Percentiles rank a stretch among this genome's conserved stretches.
Conservation (phyloP, 2,888 invertebrate species). For the Exephanes ischioxanthus region DNA sequence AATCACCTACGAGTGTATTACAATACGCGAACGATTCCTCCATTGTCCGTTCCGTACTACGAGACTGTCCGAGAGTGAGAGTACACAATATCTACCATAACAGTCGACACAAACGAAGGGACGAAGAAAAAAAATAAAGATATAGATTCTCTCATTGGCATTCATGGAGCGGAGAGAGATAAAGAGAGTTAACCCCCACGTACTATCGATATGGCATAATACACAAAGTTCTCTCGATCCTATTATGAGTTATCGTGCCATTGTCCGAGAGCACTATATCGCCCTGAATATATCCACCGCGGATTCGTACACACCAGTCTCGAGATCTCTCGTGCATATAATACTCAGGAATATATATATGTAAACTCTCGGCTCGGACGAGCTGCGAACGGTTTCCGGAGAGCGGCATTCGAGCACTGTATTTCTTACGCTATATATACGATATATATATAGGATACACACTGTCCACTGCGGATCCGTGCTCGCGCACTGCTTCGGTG, state of each 20-base stretch:
- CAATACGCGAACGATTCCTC: constrained; percentile 55
- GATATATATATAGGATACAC: neutral
- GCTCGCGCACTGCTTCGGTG: constrained; percentile 42
- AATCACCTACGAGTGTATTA: constrained; percentile 54
- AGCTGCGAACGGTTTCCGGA: constrained; percentile 63
- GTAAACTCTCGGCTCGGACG: constrained; percentile 56
- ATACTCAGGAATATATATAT: constrained; percentile 64
- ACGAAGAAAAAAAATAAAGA: constrained; percentile 72
- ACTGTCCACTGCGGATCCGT: neutral
- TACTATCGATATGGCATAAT: constrained; percentile 82
- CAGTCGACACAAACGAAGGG: constrained; percentile 63
- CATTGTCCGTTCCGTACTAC: constrained; percentile 51
- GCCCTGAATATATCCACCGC: constrained; percentile 36
- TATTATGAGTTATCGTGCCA: constrained; percentile 84
- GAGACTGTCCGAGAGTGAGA: constrained; percentile 40
- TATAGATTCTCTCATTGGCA: constrained; percentile 74
- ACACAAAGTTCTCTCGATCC: constrained; percentile 73
- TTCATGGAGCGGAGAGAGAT: constrained; percentile 35
- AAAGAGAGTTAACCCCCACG: constrained; percentile 72
- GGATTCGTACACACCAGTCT: constrained; percentile 17
- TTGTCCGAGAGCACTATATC: constrained; percentile 75
- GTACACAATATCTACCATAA: constrained; percentile 16
- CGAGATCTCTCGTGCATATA: constrained; percentile 55
- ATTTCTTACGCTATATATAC: constrained; percentile 8
- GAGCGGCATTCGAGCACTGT: constrained; percentile 56